Percentiles rank a stretch among this genome's conserved stretches.
phyloP scores from a whole-genome alignment of 2,888 invertebrate genomes.

The Pharmacophagus antenor region DNA sequence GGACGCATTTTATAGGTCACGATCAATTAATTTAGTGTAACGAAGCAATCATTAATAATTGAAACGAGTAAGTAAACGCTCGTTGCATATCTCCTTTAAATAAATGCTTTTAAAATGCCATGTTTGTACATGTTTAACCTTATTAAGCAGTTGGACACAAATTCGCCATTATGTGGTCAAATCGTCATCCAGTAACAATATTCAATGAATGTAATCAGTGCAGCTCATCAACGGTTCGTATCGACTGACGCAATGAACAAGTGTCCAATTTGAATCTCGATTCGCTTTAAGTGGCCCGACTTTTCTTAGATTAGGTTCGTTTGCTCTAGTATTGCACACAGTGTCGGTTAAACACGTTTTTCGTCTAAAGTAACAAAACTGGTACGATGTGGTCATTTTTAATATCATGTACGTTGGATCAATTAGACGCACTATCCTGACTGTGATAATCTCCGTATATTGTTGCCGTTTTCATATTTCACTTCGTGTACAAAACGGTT shows the following conservation, averaged over 20 bases:
- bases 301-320: slow-evolving; percentile 67
- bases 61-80: slow-evolving; percentile 17
- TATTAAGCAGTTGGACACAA: slow-evolving; percentile 58
- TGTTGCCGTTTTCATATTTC: neutral
- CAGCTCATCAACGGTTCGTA: slow-evolving; percentile 60
- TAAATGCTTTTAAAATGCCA: slow-evolving; percentile 26
- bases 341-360: too few species aligned
- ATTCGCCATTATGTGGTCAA: slow-evolving; percentile 66
- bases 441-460: too few species aligned
- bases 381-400: too few species aligned
- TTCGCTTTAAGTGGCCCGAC: slow-evolving; percentile 71
- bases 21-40: slow-evolving; percentile 11
- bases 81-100: slow-evolving; percentile 18
- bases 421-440: too few species aligned
- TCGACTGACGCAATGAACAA: slow-evolving; percentile 72
- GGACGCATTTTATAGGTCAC: neutral
- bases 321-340: neutral
- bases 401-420: too few species aligned
- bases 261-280: slow-evolving; percentile 75
- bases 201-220: slow-evolving; percentile 71
- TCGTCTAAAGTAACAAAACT: too few species aligned
- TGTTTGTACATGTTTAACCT: slow-evolving; percentile 53
- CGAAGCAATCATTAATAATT: slow-evolving; percentile 19
- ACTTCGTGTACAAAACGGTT: slow-evolving; percentile 20
- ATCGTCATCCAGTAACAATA: slow-evolving; percentile 53